A percentile compares a stretch with the other conserved stretches of the same genome.
Conservation (phyloP, 2,888 invertebrate genomes). For the Cantharis rufa region DNA sequence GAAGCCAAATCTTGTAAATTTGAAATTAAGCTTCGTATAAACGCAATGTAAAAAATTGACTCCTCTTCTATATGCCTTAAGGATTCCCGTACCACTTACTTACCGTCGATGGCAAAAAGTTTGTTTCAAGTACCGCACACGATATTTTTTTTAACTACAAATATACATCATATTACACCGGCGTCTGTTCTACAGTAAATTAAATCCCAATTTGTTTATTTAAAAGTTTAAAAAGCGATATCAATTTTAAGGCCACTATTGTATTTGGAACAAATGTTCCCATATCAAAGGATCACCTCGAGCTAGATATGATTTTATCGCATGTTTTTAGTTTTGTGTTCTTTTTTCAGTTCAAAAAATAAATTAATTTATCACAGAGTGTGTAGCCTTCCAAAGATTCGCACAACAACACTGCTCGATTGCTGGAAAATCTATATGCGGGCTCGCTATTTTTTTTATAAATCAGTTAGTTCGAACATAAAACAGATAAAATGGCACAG, state of each 20-base stretch:
- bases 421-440: slow-evolving; percentile 16
- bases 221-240: slow-evolving; percentile 36
- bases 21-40: neutral
- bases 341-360: slow-evolving; percentile 5
- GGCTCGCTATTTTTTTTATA: neutral
- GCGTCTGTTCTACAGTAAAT: slow-evolving; percentile 34
- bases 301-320: slow-evolving; percentile 39
- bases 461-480: neutral
- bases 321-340: slow-evolving; percentile 15
- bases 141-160: neutral
- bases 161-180: slow-evolving; percentile 9
- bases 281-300: slow-evolving; percentile 37
- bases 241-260: slow-evolving; percentile 43
- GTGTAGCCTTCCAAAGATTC: neutral
- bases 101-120: neutral
- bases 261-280: slow-evolving; percentile 40
- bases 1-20: neutral
- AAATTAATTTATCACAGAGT: slow-evolving; percentile 30
- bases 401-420: neutral
- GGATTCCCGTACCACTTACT: neutral
- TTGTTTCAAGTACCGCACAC: neutral
- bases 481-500: neutral
- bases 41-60: neutral
- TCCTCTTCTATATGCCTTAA: neutral
- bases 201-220: slow-evolving; percentile 20